Conservation (phyloP, 2,888 invertebrate genomes). For the Willowsia nigromaculata region DNA sequence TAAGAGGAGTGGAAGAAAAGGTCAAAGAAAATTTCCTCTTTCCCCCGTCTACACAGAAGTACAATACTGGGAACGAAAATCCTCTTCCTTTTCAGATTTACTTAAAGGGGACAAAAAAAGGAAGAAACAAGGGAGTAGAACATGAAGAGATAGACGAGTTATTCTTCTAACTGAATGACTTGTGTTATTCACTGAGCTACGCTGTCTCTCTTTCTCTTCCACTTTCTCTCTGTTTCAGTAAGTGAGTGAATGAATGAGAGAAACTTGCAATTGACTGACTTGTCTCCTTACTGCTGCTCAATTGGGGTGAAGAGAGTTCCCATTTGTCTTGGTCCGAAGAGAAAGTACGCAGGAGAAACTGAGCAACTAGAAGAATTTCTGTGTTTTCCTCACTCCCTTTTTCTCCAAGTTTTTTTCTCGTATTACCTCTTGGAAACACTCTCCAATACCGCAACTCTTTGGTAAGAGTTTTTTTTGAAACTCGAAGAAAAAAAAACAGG, state of each 20-base stretch:
- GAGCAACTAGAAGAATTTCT: constrained; percentile 5
- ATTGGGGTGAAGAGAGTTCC: constrained; percentile 68
- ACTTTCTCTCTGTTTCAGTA: neutral
- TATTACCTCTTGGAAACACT: neutral
- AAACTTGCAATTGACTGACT: constrained; percentile 55
- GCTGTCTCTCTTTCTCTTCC: neutral
- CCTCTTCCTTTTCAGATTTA: neutral
- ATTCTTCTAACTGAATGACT: constrained; percentile 45
- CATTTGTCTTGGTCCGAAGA: constrained; percentile 52
- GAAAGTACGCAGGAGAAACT: neutral
- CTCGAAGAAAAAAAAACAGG: neutral
- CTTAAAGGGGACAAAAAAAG: neutral
- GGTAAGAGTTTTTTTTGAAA: neutral
- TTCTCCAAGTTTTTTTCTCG: constrained; percentile 23
- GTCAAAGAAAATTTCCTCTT: neutral
- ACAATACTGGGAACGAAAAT: neutral
- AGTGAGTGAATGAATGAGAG: constrained; percentile 15
- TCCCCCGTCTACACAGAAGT: neutral
- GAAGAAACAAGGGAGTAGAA: constrained; percentile 18
- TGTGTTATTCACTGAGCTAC: neutral
- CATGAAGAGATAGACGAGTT: neutral
- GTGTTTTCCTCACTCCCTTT: neutral
- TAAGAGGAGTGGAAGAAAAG: neutral
- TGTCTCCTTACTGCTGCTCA: constrained; percentile 45
- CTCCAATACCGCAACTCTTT: constrained; percentile 4